These are phyloP conservation scores for Scytalopus superciliaris DNA, from an alignment of 2,113 vertebrate genomes.

Conservation along the genomic window DNA sequence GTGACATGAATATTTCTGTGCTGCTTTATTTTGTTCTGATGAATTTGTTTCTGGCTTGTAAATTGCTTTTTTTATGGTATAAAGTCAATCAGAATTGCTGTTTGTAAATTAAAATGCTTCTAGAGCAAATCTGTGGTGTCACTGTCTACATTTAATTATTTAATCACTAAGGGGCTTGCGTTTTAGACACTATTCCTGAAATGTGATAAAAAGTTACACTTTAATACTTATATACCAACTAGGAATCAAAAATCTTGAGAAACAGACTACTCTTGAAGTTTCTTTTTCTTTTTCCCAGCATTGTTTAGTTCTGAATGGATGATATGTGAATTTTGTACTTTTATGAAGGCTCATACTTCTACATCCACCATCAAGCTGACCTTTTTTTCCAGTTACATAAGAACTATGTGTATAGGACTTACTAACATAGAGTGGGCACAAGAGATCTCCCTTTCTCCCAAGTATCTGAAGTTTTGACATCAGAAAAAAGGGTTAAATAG, in stretches of 20 bases:
- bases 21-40: constrained; percentile 85
- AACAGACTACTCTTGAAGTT: neutral
- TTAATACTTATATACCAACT: neutral
- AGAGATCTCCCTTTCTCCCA: neutral
- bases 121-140: constrained; percentile 79
- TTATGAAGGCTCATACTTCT: neutral
- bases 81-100: constrained; percentile 94
- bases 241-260: neutral
- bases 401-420: neutral
- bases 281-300: neutral
- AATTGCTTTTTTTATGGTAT: constrained; percentile 99
- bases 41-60: constrained; percentile 94
- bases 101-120: constrained; percentile 99
- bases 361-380: neutral
- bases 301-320: neutral
- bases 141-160: constrained; percentile 12
- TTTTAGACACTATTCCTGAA: neutral
- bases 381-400: neutral
- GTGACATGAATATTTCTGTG: constrained; percentile 87
- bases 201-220: neutral
- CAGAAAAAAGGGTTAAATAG: neutral
- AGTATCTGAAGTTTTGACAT: neutral
- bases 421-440: neutral
- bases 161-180: neutral
- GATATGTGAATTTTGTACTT: neutral